A percentile compares a stretch with the other conserved stretches of the same genome.
Conservation (phyloP, 2,888 invertebrate genomes). For the Leptopilina myrica region DNA sequence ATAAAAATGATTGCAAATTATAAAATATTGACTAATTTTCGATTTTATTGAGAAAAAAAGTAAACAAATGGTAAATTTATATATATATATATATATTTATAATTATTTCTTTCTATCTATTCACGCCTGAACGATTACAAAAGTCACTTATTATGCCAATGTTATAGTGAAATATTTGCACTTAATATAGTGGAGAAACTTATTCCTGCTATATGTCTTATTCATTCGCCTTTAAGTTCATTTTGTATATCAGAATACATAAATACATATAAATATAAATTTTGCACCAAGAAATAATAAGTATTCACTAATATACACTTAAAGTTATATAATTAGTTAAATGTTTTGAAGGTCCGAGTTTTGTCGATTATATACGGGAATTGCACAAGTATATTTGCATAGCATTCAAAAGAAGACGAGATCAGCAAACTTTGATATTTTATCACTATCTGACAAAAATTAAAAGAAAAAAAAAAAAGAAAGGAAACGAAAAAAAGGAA, state of each 20-base stretch:
- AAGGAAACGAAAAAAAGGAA: neutral
- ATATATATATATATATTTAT: neutral
- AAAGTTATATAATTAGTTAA: conserved; percentile 48
- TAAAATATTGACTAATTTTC: conserved; percentile 18
- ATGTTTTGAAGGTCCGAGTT: conserved; percentile 44
- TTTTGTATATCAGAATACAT: conserved; percentile 12
- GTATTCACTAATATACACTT: conserved; percentile 41
- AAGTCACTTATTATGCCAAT: conserved; percentile 36
- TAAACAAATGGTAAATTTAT: neutral
- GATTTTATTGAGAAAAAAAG: neutral
- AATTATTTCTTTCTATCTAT: neutral
- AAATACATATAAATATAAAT: conserved; percentile 17
- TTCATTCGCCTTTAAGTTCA: conserved; percentile 21
- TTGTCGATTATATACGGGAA: conserved; percentile 24
- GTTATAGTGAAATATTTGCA: conserved; percentile 34
- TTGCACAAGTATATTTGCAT: conserved; percentile 33
- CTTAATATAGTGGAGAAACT: conserved; percentile 34
- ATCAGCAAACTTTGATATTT: conserved; percentile 9
- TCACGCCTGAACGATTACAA: conserved; percentile 22
- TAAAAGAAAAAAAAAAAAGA: neutral
- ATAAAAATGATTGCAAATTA: conserved; percentile 11
- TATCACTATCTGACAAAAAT: neutral
- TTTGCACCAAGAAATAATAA: conserved; percentile 48
- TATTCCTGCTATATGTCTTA: neutral
- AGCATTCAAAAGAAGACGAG: neutral